Evolutionary conservation across 2,888 invertebrate species (phyloP).

Genomic region (Temnothorax ravouxi): DNA sequence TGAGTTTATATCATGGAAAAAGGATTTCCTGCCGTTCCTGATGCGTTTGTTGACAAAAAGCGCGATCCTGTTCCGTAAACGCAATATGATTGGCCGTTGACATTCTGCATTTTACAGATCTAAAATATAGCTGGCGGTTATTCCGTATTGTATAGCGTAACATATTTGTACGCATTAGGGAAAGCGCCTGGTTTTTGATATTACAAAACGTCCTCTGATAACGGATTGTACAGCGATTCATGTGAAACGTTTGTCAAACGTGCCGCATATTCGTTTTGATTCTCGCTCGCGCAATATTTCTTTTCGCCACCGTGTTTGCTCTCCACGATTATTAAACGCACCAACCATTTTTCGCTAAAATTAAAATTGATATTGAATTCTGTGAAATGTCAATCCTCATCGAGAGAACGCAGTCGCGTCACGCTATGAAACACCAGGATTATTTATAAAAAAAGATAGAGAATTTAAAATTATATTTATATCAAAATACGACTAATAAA

Average conservation of each 20-base stretch:
- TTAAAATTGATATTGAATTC: constrained; percentile 43
- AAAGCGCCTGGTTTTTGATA: constrained; percentile 20
- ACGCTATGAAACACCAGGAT: neutral
- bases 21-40: constrained; percentile 30
- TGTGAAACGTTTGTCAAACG: constrained; percentile 51
- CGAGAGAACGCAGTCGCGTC: neutral
- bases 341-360: constrained; percentile 34
- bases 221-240: constrained; percentile 49
- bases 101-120: constrained; percentile 29
- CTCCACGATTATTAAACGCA: constrained; percentile 49
- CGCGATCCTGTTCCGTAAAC: constrained; percentile 19
- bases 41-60: constrained; percentile 34
- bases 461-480: neutral
- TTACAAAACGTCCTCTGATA: constrained; percentile 49
- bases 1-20: constrained; percentile 22
- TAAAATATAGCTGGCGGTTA: constrained; percentile 45
- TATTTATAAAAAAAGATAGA: neutral
- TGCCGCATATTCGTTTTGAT: constrained; percentile 47
- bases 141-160: constrained; percentile 32
- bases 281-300: constrained; percentile 39
- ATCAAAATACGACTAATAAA: neutral
- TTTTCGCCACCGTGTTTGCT: constrained; percentile 41
- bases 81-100: constrained; percentile 34
- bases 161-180: constrained; percentile 43
- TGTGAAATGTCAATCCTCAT: constrained; percentile 16